phyloP scores from a whole-genome alignment of 1,140 invertebrate species.

The Adelges cooleyi region DNA sequence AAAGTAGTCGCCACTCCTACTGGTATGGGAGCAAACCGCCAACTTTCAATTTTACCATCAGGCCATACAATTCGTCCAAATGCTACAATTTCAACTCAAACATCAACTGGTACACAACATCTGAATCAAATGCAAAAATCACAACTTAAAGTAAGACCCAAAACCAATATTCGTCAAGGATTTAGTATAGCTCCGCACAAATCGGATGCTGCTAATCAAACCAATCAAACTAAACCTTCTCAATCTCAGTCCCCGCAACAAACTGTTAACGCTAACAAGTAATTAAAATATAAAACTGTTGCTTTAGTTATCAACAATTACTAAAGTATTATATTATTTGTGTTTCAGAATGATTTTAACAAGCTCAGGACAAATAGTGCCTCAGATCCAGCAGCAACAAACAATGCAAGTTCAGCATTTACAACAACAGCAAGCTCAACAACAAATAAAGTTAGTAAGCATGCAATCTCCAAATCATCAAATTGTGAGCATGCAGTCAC shows the following conservation, averaged over 20 bases:
- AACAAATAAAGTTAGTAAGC: constrained; percentile 37
- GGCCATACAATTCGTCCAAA: constrained; percentile 49
- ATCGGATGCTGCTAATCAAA: constrained; percentile 60
- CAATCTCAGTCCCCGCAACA: constrained; percentile 13
- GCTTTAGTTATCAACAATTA: background rate
- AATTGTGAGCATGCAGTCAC: constrained; percentile 24
- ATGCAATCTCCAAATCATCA: constrained; percentile 25
- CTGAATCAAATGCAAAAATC: constrained; percentile 31
- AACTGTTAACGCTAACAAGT: constrained; percentile 14
- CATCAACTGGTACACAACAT: constrained; percentile 45
- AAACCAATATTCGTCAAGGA: constrained; percentile 14
- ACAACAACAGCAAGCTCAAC: constrained; percentile 38
- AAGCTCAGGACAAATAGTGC: constrained; percentile 32
- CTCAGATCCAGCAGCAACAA: constrained; percentile 37
- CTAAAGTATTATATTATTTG: background rate
- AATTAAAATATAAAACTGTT: background rate
- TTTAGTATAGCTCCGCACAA: constrained; percentile 46
- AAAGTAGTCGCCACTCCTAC: constrained; percentile 30
- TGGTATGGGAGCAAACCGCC: constrained; percentile 26
- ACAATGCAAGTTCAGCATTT: constrained; percentile 40
- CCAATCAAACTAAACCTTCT: constrained; percentile 37
- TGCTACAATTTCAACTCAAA: constrained; percentile 66
- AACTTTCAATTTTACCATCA: constrained; percentile 38
- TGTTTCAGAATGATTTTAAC: constrained; percentile 34
- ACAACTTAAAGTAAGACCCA: constrained; percentile 32